Evolutionary conservation across 2,113 vertebrate genomes (phyloP).

Genomic region (Lota lota): DNA sequence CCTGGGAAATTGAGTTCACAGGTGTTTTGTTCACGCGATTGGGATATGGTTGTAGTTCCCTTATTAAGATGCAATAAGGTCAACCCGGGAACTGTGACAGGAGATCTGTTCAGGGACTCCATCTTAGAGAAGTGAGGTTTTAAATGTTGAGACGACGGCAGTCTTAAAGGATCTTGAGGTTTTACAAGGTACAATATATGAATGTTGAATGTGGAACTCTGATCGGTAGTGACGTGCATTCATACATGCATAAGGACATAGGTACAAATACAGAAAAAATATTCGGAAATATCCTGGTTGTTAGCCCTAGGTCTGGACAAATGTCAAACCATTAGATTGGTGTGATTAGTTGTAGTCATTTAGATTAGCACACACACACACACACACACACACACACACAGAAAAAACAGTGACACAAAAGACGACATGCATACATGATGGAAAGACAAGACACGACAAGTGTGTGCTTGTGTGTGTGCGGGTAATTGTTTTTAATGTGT

Average conservation of each 20-base stretch:
- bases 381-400: neutral
- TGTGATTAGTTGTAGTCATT: neutral
- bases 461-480: neutral
- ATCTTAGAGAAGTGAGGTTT: too few relatives aligned
- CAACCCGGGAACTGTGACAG: neutral
- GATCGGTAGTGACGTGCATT: too few relatives aligned
- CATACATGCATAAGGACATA: too few relatives aligned
- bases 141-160: neutral
- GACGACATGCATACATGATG: neutral
- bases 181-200: neutral
- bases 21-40: slow-evolving; percentile 15
- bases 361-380: neutral
- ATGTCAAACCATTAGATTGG: neutral
- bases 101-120: neutral
- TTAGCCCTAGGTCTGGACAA: neutral
- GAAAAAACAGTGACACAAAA: too few relatives aligned
- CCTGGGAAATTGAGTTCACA: slow-evolving; percentile 48
- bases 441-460: neutral
- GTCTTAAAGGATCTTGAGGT: neutral
- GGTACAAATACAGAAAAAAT: too few relatives aligned
- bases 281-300: too few relatives aligned
- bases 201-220: neutral
- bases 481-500: neutral
- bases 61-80: neutral
- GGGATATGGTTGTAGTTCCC: slow-evolving; percentile 5